Base-by-base conservation (phyloP, 2,888 invertebrate genomes). In the Chydorus sphaericus region DNA sequence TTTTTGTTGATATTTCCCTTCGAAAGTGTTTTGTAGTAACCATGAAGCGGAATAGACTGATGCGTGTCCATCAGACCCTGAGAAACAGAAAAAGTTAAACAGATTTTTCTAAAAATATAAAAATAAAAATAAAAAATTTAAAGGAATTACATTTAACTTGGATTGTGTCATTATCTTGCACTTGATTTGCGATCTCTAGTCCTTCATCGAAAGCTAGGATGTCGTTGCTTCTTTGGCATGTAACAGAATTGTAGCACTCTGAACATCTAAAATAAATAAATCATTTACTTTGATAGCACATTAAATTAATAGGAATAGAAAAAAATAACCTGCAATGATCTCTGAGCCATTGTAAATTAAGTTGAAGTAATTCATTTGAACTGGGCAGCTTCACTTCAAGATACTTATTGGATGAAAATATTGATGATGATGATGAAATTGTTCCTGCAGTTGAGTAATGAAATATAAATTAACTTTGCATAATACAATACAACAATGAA, bases 141-240 rank as follows among this genome's bases (percentile, higher is more conserved):
- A n/a, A 18, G 18, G 29, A 31, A 36, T 75, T 68, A 79, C 83
- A 83, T 61, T 63, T 69, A 3, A 82, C 66, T 8, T 59, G 59
- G 23, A 79, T 62, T 8, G 66, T 71, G 14, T 53, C 36, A 20
- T 61, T 26, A 11, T 57, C 50, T 20, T 60, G 59, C 6, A 56
- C 30, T 2, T 53, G 38, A n/a, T 57, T 55, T 38, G 29, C 55
- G 4, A 60, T 36, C 8, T 26, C 20, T 8, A 59, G 56, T 8
- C 55, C 7, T 4, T 44, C 16, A 0, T 77, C 75, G 48, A 80
- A 70, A 23, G 77, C 73, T 38, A 79, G 62, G 48, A 81, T 68
- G 66, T 79, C 77, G 30, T 70, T 68, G 54, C 73, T 75, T 62
- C 80, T 74, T 67, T 82, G 82, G 59, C 73, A 73, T 0, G 79